Conservation (phyloP, 2,113 vertebrate species). For the Chiloscyllium plagiosum region DNA sequence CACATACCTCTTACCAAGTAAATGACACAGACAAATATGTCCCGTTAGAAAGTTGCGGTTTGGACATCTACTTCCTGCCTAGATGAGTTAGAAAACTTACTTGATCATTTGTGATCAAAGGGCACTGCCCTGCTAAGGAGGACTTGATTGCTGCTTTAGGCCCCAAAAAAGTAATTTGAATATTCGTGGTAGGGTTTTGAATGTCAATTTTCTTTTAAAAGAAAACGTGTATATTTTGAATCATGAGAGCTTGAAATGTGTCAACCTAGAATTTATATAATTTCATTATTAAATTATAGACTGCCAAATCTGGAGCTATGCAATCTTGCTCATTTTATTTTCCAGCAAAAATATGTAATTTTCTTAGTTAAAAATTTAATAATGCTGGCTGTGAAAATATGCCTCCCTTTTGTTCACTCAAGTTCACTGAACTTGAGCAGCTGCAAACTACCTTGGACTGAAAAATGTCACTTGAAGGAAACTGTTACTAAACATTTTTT, state of each 20-base stretch:
- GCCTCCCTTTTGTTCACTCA: no score
- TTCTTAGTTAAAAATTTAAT: not conserved
- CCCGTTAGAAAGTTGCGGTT: not conserved
- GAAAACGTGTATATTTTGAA: not conserved
- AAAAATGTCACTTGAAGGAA: not conserved
- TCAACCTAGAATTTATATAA: not conserved
- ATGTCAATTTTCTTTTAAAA: not conserved
- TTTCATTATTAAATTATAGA: not conserved
- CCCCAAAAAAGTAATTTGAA: not conserved
- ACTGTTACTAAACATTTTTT: not conserved
- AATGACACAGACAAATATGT: not conserved
- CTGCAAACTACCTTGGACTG: not conserved
- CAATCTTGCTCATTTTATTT: not conserved
- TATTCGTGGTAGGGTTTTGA: not conserved
- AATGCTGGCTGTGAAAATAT: not conserved
- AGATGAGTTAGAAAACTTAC: not conserved
- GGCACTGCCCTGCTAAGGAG: not conserved
- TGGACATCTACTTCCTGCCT: not conserved
- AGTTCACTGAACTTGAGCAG: not conserved
- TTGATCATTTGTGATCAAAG: not conserved
- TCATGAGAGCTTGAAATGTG: not conserved
- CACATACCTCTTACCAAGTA: not conserved
- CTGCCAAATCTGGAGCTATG: not conserved
- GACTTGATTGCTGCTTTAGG: not conserved
- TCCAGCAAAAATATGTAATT: not conserved